phyloP scores from a whole-genome alignment of 2,113 vertebrate species.

The Zosterops hypoxanthus region DNA sequence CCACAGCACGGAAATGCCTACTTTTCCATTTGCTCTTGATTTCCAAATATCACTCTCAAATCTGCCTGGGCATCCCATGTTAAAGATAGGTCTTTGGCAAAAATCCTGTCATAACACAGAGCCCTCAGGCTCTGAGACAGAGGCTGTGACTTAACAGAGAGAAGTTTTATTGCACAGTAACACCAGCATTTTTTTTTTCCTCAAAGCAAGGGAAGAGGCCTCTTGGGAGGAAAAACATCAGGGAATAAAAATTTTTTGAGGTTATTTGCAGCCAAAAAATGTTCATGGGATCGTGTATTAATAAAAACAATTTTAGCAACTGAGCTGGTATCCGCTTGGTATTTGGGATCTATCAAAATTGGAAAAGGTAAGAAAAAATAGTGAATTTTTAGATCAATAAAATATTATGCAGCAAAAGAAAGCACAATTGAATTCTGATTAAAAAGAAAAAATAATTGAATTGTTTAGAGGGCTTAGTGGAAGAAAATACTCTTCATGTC shows the following conservation, averaged over 20 bases:
- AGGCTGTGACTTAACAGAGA: not conserved
- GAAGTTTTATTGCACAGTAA: not conserved
- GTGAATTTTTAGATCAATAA: not conserved
- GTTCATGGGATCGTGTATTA: not conserved
- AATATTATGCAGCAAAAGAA: not conserved
- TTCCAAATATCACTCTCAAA: not conserved
- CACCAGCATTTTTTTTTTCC: not conserved
- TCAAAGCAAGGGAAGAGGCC: not conserved
- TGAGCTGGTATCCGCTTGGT: not conserved
- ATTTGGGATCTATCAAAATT: not conserved
- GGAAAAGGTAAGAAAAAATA: not conserved
- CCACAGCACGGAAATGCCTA: not conserved
- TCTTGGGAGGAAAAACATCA: not conserved
- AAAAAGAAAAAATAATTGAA: not conserved
- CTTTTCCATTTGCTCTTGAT: not conserved
- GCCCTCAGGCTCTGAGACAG: not conserved
- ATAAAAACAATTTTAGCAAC: not conserved
- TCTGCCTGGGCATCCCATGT: not conserved
- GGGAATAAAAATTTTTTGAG: not conserved
- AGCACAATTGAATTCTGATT: not conserved
- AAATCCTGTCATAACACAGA: not conserved
- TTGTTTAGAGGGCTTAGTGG: not conserved
- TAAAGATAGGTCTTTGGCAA: not conserved
- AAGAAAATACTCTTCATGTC: not conserved
- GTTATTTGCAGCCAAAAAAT: not conserved